Percentiles rank a stretch among this genome's conserved stretches.
phyloP scores from a whole-genome alignment of 2,888 invertebrate genomes.

The Hemaris fuciformis region DNA sequence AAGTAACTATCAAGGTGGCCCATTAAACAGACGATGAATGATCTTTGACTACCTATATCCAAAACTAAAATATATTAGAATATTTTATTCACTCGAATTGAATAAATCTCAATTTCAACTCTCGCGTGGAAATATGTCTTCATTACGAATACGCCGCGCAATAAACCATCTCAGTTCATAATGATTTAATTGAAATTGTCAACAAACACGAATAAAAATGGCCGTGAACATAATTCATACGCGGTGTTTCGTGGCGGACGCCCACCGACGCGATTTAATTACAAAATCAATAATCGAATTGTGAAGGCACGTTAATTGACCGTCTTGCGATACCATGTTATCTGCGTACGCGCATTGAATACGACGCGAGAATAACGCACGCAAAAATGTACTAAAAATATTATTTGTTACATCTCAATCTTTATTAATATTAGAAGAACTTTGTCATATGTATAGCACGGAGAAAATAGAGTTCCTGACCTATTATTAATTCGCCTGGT shows the following conservation, averaged over 20 bases:
- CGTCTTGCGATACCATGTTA: constrained; percentile 62
- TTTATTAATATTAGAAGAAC: no score
- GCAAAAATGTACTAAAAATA: neutral
- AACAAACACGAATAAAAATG: constrained; percentile 51
- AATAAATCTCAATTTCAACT: neutral
- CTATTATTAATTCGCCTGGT: no score
- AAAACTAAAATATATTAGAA: neutral
- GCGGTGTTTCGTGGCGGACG: constrained; percentile 42
- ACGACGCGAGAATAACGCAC: neutral
- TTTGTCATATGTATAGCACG: no score
- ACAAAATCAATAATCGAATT: constrained; percentile 78
- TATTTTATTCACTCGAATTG: neutral
- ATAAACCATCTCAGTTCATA: constrained; percentile 23
- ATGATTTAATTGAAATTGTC: constrained; percentile 59
- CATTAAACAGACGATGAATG: no score
- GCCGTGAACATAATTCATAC: constrained; percentile 48
- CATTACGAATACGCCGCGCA: neutral
- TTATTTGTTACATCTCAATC: no score
- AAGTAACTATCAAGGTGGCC: no score
- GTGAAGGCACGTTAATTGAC: constrained; percentile 65
- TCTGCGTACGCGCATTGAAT: constrained; percentile 61
- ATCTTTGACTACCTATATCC: no score
- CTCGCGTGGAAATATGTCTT: constrained; percentile 20
- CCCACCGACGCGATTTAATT: constrained; percentile 74
- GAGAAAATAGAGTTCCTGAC: no score